phyloP scores from a whole-genome alignment of 2,113 vertebrate species.

The Stegostoma tigrinum region DNA sequence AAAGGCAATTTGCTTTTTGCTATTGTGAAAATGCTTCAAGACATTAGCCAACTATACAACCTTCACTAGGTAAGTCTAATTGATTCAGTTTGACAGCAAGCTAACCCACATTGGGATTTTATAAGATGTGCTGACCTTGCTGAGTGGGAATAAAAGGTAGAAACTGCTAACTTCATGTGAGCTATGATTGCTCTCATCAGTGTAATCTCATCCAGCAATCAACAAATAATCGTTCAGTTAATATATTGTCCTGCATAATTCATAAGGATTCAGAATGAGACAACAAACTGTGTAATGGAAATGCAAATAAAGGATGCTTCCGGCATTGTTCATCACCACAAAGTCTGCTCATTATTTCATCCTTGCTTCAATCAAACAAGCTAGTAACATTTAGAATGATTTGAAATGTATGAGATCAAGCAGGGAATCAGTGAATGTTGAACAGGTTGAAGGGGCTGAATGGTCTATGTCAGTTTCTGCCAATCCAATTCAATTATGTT shows the following conservation, averaged over 20 bases:
- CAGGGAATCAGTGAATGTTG: not conserved
- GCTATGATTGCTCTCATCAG: conserved; percentile 16
- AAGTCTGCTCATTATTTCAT: conserved; percentile 7
- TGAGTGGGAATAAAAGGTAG: not conserved
- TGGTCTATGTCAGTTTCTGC: not conserved
- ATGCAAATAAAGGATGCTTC: not conserved
- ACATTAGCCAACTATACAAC: not conserved
- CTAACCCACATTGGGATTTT: conserved; percentile 12
- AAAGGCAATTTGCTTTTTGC: not conserved
- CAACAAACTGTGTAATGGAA: conserved; percentile 1
- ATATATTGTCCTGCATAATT: conserved; percentile 29
- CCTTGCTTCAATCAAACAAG: not conserved
- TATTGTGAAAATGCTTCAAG: not conserved
- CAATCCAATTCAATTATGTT: not conserved
- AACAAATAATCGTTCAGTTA: conserved; percentile 13
- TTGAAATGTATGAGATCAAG: not conserved
- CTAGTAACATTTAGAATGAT: not conserved
- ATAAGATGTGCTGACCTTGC: not conserved
- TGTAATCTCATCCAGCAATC: conserved; percentile 34
- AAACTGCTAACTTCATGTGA: conserved; percentile 10
- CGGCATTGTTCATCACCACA: conserved; percentile 6
- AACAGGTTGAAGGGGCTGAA: not conserved
- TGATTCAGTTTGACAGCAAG: conserved; percentile 4
- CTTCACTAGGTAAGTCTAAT: not conserved
- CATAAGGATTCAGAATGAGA: not conserved